Evolutionary conservation across 2,113 vertebrate species (phyloP).

Genomic region (Pseudonaja textilis): DNA sequence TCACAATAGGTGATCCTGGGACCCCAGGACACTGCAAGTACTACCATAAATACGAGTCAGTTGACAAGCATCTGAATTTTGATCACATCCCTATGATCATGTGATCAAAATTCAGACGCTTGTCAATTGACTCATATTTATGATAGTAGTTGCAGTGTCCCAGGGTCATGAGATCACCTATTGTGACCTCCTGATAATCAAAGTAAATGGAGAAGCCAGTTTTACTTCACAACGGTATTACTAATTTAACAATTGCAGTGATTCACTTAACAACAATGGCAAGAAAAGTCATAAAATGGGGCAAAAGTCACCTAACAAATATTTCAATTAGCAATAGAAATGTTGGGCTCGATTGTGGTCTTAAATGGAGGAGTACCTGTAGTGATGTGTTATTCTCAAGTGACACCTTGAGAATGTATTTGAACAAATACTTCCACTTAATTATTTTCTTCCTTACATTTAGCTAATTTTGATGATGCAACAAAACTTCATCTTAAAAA

Average conservation of each 20-base stretch:
- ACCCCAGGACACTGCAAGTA: too few relatives aligned
- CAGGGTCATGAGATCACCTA: background rate
- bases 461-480: background rate
- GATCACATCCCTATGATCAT: too few relatives aligned
- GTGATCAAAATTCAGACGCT: background rate
- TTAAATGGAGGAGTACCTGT: background rate
- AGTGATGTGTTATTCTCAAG: background rate
- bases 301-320: background rate
- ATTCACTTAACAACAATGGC: background rate
- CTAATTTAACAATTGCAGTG: background rate
- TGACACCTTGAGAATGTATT: background rate
- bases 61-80: too few relatives aligned
- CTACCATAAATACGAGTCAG: too few relatives aligned
- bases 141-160: background rate
- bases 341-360: background rate
- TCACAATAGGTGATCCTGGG: too few relatives aligned
- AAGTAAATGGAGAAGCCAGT: background rate
- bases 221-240: background rate
- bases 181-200: background rate
- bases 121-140: background rate
- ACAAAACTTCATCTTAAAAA: background rate
- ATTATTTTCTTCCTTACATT: background rate
- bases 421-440: background rate
- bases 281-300: background rate
- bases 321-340: background rate